Evolutionary conservation across 1,140 invertebrate genomes (phyloP).

Genomic region (Euschistus heros): DNA sequence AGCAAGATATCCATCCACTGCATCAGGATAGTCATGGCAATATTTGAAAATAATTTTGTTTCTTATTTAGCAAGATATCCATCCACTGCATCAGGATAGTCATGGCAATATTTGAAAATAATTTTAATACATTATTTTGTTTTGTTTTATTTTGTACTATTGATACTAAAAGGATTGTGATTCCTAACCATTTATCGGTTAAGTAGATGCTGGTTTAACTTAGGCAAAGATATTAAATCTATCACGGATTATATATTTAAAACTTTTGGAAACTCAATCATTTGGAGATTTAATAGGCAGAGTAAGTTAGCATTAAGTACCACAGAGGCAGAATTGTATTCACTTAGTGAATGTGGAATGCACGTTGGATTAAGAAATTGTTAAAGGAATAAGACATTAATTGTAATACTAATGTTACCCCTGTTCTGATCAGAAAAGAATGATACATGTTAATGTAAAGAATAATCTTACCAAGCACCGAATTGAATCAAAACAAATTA

Average conservation of each 20-base stretch:
- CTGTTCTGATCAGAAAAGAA: background rate
- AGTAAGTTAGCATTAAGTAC: background rate
- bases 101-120: background rate
- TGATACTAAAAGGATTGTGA: background rate
- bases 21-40: no score
- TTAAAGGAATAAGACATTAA: background rate
- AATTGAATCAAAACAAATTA: background rate
- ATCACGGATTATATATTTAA: background rate
- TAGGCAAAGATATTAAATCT: background rate
- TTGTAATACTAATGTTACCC: background rate
- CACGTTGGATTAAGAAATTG: background rate
- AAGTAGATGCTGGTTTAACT: background rate
- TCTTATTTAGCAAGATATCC: no score
- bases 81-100: background rate
- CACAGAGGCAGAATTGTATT: background rate
- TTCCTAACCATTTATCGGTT: background rate
- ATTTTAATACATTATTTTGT: background rate
- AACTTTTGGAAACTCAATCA: background rate
- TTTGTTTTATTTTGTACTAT: background rate
- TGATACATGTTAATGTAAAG: background rate
- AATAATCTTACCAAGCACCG: background rate
- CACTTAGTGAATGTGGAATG: background rate
- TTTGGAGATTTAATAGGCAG: background rate
- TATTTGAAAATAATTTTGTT: no score
- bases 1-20: no score